Evolutionary conservation across 2,888 invertebrate species (phyloP).

Genomic region (Drosophila infuscata): DNA sequence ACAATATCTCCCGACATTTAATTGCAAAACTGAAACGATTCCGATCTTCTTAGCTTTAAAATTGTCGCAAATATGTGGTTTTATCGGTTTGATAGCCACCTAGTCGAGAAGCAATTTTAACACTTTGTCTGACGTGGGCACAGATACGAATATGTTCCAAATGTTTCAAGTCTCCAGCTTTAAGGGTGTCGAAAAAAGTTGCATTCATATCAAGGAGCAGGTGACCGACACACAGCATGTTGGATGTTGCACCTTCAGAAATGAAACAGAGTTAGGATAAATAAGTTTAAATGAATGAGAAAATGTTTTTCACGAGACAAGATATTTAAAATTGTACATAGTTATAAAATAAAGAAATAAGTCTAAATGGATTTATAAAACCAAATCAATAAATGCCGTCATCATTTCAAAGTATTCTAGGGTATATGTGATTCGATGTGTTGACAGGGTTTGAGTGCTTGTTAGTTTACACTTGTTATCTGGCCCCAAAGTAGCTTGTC

Average conservation of each 20-base stretch:
- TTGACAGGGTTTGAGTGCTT: slow-evolving; percentile 2
- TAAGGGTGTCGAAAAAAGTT: background rate
- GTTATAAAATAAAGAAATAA: too few relatives aligned
- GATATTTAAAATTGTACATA: background rate
- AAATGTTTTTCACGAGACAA: background rate
- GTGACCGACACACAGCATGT: too few relatives aligned
- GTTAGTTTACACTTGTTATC: slow-evolving; percentile 53
- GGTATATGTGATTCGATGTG: slow-evolving; percentile 42
- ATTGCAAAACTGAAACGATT: background rate
- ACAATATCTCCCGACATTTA: too few relatives aligned
- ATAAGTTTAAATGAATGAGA: too few relatives aligned
- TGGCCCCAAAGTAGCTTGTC: slow-evolving; percentile 41
- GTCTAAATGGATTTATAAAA: too few relatives aligned
- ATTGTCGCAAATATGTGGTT: background rate
- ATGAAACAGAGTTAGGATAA: background rate
- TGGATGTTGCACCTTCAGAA: background rate
- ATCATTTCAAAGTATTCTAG: background rate
- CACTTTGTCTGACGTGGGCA: background rate
- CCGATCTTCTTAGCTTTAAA: background rate
- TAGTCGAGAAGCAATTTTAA: background rate
- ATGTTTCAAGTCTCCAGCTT: background rate
- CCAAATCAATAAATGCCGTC: too few relatives aligned
- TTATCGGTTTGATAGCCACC: background rate
- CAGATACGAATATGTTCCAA: background rate
- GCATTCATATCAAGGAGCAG: too few relatives aligned